phyloP scores from a whole-genome alignment of 2,888 invertebrate genomes.

The Thysanoteuthis rhombus region DNA sequence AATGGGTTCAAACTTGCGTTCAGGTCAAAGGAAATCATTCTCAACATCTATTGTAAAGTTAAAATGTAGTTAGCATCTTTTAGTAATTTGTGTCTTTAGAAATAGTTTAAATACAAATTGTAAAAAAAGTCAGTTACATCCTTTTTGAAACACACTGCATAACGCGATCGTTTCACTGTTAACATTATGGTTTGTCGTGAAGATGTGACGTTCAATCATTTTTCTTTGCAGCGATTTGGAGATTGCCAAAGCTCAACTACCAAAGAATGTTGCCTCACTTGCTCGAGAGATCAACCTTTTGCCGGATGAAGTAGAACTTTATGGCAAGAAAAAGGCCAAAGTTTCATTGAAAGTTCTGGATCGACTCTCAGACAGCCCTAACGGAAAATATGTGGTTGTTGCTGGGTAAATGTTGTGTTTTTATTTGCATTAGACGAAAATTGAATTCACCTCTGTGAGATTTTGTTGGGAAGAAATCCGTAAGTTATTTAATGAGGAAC shows the following conservation, averaged over 20 bases:
- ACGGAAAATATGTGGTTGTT: constrained; percentile 94
- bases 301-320: constrained; percentile 84
- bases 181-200: not conserved
- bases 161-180: too few species aligned
- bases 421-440: not conserved
- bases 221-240: constrained; percentile 77
- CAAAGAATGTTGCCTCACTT: constrained; percentile 82
- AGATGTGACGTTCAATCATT: not conserved
- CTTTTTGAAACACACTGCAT: too few species aligned
- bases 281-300: constrained; percentile 86
- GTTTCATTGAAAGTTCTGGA: constrained; percentile 83
- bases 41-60: too few species aligned
- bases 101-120: too few species aligned
- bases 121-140: too few species aligned
- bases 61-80: too few species aligned
- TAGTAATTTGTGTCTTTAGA: too few species aligned
- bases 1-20: too few species aligned
- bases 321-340: constrained; percentile 95
- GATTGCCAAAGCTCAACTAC: constrained; percentile 87
- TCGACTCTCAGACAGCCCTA: constrained; percentile 75
- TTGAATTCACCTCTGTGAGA: too few species aligned
- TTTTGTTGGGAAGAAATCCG: too few species aligned
- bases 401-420: constrained; percentile 78
- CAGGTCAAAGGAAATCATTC: too few species aligned
- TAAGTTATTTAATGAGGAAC: too few species aligned